These are phyloP conservation scores for Micronycteris hirsuta DNA, from an alignment of 2,113 vertebrate genomes.

Conservation along the genomic window DNA sequence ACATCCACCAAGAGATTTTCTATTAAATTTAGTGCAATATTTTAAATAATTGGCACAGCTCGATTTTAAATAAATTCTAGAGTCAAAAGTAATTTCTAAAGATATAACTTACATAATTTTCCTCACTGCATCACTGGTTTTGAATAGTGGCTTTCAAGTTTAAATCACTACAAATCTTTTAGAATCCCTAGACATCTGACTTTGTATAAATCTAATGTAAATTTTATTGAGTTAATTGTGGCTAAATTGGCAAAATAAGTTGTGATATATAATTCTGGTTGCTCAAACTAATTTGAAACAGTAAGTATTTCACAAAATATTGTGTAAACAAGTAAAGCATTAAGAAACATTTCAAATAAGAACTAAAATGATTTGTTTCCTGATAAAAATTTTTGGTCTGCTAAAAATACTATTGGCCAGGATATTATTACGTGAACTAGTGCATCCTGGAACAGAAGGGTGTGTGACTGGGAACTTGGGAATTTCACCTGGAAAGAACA, in stretches of 20 bases:
- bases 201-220: slow-evolving; percentile 4
- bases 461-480: background rate
- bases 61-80: slow-evolving; percentile 80
- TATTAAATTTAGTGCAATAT: slow-evolving; percentile 80
- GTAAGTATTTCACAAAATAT: background rate
- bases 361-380: background rate
- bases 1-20: slow-evolving; percentile 78
- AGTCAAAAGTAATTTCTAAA: slow-evolving; percentile 71
- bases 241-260: slow-evolving; percentile 6
- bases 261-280: background rate
- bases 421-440: background rate
- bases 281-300: slow-evolving; percentile 24
- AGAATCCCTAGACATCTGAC: slow-evolving; percentile 2
- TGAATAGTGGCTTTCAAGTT: slow-evolving; percentile 67
- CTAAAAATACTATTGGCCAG: background rate
- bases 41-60: slow-evolving; percentile 76
- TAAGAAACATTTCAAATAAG: background rate
- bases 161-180: slow-evolving; percentile 43
- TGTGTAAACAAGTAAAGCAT: background rate
- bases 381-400: background rate
- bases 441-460: background rate
- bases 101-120: slow-evolving; percentile 58
- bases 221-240: slow-evolving; percentile 33
- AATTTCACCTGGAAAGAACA: slow-evolving; percentile 58
- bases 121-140: slow-evolving; percentile 59